These are phyloP conservation scores for Rhizoglyphus robini DNA, from an alignment of 1,140 invertebrate species.

Conservation along the genomic window DNA sequence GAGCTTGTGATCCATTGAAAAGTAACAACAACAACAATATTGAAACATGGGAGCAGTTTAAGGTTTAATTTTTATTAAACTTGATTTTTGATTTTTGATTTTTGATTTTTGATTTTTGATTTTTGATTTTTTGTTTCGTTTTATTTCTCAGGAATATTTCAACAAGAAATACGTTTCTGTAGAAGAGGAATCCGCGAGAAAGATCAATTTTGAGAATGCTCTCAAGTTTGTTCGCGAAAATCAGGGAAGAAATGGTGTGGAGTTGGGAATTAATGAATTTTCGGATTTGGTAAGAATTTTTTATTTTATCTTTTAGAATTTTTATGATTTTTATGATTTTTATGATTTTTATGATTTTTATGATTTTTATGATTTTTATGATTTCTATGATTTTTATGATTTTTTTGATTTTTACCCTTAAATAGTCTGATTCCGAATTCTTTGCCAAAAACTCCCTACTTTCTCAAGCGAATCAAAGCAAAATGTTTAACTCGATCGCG, in stretches of 20 bases:
- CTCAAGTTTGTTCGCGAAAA: neutral
- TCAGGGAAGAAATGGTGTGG: neutral
- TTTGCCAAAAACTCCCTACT: neutral
- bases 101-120: neutral
- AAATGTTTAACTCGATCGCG: neutral
- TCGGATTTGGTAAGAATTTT: slow-evolving; percentile 1
- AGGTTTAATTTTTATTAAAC: neutral
- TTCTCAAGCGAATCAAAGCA: neutral
- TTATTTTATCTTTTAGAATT: too few species aligned
- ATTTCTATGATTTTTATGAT: too few species aligned
- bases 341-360: too few species aligned
- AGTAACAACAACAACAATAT: too few species aligned
- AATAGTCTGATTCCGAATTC: neutral
- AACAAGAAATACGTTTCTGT: neutral
- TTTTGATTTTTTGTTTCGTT: too few species aligned
- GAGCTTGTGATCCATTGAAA: too few species aligned
- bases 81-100: neutral
- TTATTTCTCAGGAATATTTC: too few species aligned
- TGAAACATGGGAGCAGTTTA: neutral
- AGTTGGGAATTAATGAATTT: neutral
- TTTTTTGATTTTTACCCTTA: too few species aligned
- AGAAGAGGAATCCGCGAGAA: neutral
- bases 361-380: too few species aligned
- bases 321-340: too few species aligned
- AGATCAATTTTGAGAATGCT: neutral